Conservation (phyloP, 2,797 vertebrate species). For the Adelosebastes latens region DNA sequence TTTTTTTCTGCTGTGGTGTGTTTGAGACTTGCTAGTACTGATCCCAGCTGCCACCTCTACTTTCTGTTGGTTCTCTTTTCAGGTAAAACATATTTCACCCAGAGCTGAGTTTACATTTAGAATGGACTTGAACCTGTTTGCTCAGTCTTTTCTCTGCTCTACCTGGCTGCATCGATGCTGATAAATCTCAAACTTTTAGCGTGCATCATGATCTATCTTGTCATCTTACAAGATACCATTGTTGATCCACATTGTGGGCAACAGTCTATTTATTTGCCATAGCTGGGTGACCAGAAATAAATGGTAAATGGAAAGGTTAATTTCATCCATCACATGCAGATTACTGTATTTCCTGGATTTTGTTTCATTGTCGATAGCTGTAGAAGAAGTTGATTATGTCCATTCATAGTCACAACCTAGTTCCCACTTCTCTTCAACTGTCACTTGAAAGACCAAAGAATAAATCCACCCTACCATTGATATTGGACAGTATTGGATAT, state of each 20-base stretch:
- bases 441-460: background rate
- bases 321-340: background rate
- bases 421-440: background rate
- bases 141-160: background rate
- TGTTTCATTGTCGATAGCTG: background rate
- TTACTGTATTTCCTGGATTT: background rate
- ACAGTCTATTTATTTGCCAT: background rate
- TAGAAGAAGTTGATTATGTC: background rate
- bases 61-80: slow-evolving; percentile 28
- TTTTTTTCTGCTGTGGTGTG: slow-evolving; percentile 5
- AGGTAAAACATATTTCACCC: slow-evolving; percentile 46
- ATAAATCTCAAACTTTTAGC: background rate
- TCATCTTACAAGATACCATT: background rate
- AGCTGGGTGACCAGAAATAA: background rate
- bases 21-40: slow-evolving; percentile 43
- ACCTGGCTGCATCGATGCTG: background rate
- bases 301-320: background rate
- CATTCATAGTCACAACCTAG: background rate
- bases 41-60: slow-evolving; percentile 56
- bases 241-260: background rate
- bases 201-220: background rate
- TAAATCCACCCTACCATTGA: background rate
- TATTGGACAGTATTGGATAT: background rate
- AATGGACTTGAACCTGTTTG: background rate
- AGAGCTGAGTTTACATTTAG: slow-evolving; percentile 39